Evolutionary conservation across 2,797 vertebrate species (phyloP).

Genomic region (Sebastes trivittatus): DNA sequence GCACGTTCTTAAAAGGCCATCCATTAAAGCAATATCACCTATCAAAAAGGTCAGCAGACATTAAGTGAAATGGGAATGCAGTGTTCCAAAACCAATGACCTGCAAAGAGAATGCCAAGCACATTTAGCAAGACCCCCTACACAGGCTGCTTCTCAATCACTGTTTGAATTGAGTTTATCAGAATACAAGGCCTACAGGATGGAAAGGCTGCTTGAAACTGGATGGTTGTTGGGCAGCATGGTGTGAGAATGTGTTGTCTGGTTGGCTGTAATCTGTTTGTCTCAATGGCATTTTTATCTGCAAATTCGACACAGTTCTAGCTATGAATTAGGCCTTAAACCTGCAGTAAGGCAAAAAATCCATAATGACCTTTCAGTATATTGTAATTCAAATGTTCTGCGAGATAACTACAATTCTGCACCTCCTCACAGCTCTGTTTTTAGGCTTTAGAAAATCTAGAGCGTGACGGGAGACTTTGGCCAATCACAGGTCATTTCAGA

Average conservation of each 20-base stretch:
- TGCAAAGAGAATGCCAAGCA: conserved; percentile 68
- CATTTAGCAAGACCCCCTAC: conserved; percentile 41
- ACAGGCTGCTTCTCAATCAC: conserved; percentile 34
- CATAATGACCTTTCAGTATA: too few species aligned
- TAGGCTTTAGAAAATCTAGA: too few species aligned
- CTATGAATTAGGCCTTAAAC: neutral
- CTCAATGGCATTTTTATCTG: neutral
- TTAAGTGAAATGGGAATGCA: conserved; percentile 69
- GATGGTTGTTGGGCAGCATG: neutral
- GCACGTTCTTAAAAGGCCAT: conserved; percentile 60
- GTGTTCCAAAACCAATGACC: conserved; percentile 71
- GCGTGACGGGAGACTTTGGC: too few species aligned
- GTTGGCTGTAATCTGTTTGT: neutral
- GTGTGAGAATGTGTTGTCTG: neutral
- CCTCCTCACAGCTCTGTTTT: too few species aligned
- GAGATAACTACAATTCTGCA: too few species aligned
- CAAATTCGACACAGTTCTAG: too few species aligned
- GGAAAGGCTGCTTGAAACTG: neutral
- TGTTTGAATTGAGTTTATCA: conserved; percentile 23
- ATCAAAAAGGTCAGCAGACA: conserved; percentile 72
- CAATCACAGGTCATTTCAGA: too few species aligned
- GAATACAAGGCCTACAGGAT: neutral
- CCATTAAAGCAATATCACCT: conserved; percentile 58
- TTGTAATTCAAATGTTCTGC: too few species aligned
- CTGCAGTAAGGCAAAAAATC: too few species aligned